Evolutionary conservation across 2,888 invertebrate genomes (phyloP).

Genomic region (Falcaria lacertinaria): DNA sequence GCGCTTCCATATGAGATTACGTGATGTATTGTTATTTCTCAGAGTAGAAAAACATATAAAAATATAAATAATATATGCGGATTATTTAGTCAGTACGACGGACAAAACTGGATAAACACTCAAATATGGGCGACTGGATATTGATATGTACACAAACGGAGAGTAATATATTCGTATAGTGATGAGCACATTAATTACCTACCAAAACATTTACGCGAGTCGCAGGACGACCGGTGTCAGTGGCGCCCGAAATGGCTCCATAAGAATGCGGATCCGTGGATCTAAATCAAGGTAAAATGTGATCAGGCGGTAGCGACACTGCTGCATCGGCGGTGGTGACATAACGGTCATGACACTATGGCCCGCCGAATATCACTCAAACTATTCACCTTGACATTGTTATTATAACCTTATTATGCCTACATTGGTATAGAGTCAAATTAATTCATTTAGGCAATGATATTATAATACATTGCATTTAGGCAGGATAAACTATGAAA

Average conservation of each 20-base stretch:
- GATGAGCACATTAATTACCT: slow-evolving; percentile 67
- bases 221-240: slow-evolving; percentile 38
- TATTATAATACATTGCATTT: no score
- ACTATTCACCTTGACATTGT: no score
- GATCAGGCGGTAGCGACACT: slow-evolving; percentile 42
- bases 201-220: slow-evolving; percentile 69
- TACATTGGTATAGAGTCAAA: no score
- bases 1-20: neutral
- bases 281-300: slow-evolving; percentile 71
- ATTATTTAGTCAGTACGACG: neutral
- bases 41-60: neutral
- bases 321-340: slow-evolving; percentile 14
- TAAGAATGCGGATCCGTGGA: slow-evolving; percentile 75
- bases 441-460: no score
- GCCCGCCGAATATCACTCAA: neutral
- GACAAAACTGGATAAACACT: slow-evolving; percentile 6
- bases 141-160: slow-evolving; percentile 37
- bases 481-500: no score
- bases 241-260: slow-evolving; percentile 62
- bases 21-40: neutral
- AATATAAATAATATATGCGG: neutral
- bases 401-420: no score
- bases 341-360: slow-evolving; percentile 9
- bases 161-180: slow-evolving; percentile 45
- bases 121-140: slow-evolving; percentile 20